Base-by-base conservation (phyloP, 2,888 invertebrate genomes). In the Himalopsyche kuldschensis region DNA sequence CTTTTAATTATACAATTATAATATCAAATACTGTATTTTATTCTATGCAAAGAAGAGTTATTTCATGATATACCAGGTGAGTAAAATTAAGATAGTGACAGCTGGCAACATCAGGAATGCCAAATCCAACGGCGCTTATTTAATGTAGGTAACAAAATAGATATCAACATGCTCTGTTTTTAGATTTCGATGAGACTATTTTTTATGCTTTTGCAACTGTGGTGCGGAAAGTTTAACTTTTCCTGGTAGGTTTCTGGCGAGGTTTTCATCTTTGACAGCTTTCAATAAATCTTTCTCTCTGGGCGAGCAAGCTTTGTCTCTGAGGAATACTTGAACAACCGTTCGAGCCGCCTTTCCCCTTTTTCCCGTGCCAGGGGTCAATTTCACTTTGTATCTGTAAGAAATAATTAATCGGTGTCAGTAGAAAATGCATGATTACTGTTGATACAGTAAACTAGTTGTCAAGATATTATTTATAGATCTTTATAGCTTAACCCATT, bases 221-320 rank as follows among this genome's bases (percentile, higher is more conserved):
- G 97, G 97, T 1, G 97, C 97, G 1, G 97, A 97, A 63, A 99
- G 91, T 90, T 99, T 99, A 0, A 99, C 98, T 91, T 98, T 99
- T 47, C 99, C 98, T 11, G 99, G 99, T 89, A 99, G 95, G 92
- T 99, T 99, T 87, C 98, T 93, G 0, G 98, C 97, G 41, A 98
- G 91, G 85, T 96, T 95, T 88, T 98, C 97, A 88, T 99, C 98
- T 89, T 97, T 97, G 10, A 98, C 95, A 3, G 97, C 96, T 89
- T 96, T 97, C 5, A 99, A 91, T 15, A 99, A 92, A 90, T 99
- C 98, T 88, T 95, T 96, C 90, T 99, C 99, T 63, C 98, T 92
- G 4, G 91, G 90, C 0, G 94, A 93, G 35, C 95, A 94, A 0
- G 90, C 89, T 89, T 95, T 96, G 87, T 98, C 98, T 85, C 95